Conservation (phyloP, 2,113 vertebrate genomes). For the Mirounga angustirostris region DNA sequence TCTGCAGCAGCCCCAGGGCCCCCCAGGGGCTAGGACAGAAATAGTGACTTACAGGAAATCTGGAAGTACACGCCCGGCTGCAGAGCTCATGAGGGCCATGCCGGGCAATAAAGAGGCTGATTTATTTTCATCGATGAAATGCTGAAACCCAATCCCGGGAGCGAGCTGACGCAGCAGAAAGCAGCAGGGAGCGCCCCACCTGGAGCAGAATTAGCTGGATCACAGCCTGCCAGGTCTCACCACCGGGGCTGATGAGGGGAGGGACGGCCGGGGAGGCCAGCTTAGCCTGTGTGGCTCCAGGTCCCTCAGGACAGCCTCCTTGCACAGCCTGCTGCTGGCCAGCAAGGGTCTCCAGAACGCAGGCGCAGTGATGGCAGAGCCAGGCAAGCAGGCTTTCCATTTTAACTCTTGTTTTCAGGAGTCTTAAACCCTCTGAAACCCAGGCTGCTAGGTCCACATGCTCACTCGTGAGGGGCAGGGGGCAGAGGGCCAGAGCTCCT, state of each 20-base stretch:
- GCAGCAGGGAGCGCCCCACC: not conserved
- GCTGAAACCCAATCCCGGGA: conserved; percentile 61
- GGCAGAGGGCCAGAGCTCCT: not conserved
- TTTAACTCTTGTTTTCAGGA: not conserved
- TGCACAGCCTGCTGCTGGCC: not conserved
- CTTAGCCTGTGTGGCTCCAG: not conserved
- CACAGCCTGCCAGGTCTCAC: not conserved
- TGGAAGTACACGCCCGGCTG: conserved; percentile 65
- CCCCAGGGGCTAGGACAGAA: conserved; percentile 62
- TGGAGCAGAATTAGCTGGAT: conserved; percentile 38
- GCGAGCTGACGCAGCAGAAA: conserved; percentile 14
- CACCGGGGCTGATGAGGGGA: not conserved
- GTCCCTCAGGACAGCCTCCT: not conserved
- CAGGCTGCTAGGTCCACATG: not conserved
- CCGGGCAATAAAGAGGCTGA: conserved; percentile 57
- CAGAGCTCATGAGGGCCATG: conserved; percentile 56
- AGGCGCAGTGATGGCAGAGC: rapidly evolving
- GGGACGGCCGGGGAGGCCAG: not conserved
- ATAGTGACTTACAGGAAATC: conserved; percentile 74
- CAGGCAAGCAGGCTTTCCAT: not conserved
- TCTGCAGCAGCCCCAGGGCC: conserved; percentile 55
- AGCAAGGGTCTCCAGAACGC: not conserved
- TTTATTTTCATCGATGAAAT: conserved; percentile 77
- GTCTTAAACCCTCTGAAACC: not conserved
- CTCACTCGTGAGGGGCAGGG: not conserved